phyloP scores from a whole-genome alignment of 2,113 vertebrate genomes.

The Protobothrops flavoviridis region DNA sequence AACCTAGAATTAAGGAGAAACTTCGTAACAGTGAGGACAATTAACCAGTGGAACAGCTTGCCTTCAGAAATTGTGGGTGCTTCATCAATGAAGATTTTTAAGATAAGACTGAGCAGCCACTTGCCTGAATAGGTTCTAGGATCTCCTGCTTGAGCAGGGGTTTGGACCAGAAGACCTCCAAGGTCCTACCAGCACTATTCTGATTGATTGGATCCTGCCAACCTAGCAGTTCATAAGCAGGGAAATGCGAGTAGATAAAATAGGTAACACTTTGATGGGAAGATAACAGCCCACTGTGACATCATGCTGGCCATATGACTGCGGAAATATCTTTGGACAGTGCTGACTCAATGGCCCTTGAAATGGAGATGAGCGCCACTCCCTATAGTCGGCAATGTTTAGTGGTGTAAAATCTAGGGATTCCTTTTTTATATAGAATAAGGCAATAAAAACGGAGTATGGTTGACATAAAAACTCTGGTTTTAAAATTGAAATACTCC shows the following conservation, averaged over 20 bases:
- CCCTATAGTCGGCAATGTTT: background rate
- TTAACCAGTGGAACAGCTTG: too few species aligned
- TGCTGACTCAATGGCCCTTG: background rate
- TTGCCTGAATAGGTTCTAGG: too few species aligned
- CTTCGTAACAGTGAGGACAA: too few species aligned
- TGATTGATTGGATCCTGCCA: background rate
- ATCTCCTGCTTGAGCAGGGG: too few species aligned
- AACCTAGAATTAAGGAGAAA: too few species aligned
- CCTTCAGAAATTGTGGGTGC: too few species aligned
- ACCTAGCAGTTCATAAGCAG: background rate
- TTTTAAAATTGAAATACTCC: constrained; percentile 57
- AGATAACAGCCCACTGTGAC: background rate
- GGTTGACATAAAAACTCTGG: constrained; percentile 1
- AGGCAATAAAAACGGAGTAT: background rate
- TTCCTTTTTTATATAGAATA: background rate
- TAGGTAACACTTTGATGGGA: background rate
- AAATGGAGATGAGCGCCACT: background rate
- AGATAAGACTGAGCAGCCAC: too few species aligned
- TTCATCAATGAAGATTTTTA: too few species aligned
- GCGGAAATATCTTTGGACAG: background rate
- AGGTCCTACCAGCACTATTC: too few species aligned
- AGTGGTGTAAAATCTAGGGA: background rate
- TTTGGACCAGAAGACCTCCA: too few species aligned
- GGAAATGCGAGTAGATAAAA: background rate
- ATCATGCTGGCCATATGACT: background rate